phyloP scores from a whole-genome alignment of 2,888 invertebrate genomes.

The Altica lythri region DNA sequence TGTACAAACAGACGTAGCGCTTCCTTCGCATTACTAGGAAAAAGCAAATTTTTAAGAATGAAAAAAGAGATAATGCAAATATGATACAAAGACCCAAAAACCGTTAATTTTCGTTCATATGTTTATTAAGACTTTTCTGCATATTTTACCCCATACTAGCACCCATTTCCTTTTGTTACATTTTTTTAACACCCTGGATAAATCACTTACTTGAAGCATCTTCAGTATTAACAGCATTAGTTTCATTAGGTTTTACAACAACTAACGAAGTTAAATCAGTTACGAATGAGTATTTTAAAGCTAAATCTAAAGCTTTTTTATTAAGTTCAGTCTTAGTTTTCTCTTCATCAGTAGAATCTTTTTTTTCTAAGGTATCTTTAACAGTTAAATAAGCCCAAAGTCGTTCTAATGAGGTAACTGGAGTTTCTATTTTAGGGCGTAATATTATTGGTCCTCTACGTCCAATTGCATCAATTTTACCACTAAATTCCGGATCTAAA shows the following conservation, averaged over 20 bases:
- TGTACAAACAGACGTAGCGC: no score
- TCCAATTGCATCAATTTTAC: constrained; percentile 21
- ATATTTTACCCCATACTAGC: not conserved
- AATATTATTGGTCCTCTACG: constrained; percentile 42
- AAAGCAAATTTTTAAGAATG: not conserved
- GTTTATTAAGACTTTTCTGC: no score
- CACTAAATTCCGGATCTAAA: constrained; percentile 11
- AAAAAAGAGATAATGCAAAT: not conserved
- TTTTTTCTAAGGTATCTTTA: constrained; percentile 63
- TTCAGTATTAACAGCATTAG: constrained; percentile 41
- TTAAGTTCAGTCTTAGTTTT: constrained; percentile 49
- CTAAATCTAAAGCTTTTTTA: constrained; percentile 62
- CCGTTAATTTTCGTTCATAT: not conserved
- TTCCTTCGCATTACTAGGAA: no score
- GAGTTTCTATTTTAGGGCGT: constrained; percentile 37
- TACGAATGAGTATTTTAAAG: constrained; percentile 63
- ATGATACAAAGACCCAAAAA: not conserved
- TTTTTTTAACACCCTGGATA: not conserved
- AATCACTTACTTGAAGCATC: constrained; percentile 29
- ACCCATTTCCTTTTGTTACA: not conserved
- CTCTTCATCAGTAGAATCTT: constrained; percentile 38
- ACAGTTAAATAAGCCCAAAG: constrained; percentile 70
- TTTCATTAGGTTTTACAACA: constrained; percentile 66
- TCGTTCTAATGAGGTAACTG: constrained; percentile 43
- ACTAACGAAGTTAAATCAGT: constrained; percentile 70